Evolutionary conservation across 2,797 vertebrate genomes (phyloP).

Genomic region (Darevskia nairensis): DNA sequence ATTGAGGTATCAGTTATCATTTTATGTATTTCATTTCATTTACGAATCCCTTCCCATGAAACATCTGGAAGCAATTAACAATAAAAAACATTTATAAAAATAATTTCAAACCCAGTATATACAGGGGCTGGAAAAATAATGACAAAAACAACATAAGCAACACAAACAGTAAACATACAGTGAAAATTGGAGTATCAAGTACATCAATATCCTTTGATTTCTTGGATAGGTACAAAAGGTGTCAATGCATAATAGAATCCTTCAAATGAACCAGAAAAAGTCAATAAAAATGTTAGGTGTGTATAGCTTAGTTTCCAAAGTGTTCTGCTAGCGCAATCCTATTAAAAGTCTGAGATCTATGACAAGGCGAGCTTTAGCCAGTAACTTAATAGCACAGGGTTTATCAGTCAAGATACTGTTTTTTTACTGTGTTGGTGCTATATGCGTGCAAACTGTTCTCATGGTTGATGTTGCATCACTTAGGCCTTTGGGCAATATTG

Average conservation of each 20-base stretch:
- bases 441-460: not conserved
- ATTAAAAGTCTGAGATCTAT: not conserved
- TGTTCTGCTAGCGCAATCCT: not conserved
- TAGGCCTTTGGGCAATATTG: too few relatives aligned
- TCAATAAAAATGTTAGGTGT: not conserved
- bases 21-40: too few relatives aligned
- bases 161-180: too few relatives aligned
- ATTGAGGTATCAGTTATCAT: not conserved
- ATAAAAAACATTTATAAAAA: too few relatives aligned
- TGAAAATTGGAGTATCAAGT: too few relatives aligned
- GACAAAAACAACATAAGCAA: too few relatives aligned
- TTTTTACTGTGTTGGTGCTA: not conserved
- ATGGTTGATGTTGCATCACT: not conserved
- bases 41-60: too few relatives aligned
- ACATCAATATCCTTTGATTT: too few relatives aligned
- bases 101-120: too few relatives aligned
- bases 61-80: too few relatives aligned
- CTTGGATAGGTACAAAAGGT: not conserved
- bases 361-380: not conserved
- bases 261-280: not conserved
- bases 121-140: too few relatives aligned
- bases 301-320: not conserved
- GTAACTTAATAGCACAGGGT: not conserved
- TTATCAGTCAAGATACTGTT: not conserved
- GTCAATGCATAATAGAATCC: not conserved